Evolutionary conservation across 2,888 invertebrate species (phyloP).

Genomic region (Opisthograptis luteolata): DNA sequence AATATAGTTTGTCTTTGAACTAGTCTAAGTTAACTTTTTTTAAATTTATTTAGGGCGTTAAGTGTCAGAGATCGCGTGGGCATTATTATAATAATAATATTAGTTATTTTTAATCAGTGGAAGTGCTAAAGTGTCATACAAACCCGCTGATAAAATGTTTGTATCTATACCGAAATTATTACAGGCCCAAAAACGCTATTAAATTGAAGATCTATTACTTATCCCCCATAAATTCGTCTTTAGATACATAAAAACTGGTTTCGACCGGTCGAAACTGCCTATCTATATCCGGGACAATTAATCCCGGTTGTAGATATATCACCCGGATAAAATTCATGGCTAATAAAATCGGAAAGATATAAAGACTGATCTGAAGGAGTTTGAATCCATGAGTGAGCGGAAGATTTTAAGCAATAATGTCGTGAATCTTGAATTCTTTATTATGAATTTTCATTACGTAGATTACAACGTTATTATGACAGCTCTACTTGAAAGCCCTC

Average conservation of each 20-base stretch:
- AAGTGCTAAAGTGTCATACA: too few relatives aligned
- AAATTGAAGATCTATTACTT: slow-evolving; percentile 16
- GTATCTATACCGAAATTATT: background rate
- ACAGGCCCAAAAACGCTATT: slow-evolving; percentile 8
- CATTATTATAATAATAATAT: too few relatives aligned
- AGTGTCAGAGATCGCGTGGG: too few relatives aligned
- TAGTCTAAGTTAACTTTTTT: too few relatives aligned
- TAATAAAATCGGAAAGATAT: slow-evolving; percentile 9
- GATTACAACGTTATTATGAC: too few relatives aligned
- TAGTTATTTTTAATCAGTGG: too few relatives aligned
- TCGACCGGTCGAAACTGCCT: slow-evolving; percentile 6
- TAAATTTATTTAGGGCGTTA: too few relatives aligned
- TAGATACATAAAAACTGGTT: slow-evolving; percentile 23
- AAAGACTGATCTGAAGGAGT: slow-evolving; percentile 1
- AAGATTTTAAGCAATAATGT: background rate
- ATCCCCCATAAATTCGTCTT: slow-evolving; percentile 24
- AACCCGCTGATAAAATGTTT: background rate
- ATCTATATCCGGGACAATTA: slow-evolving; percentile 7
- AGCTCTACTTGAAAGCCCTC: too few relatives aligned
- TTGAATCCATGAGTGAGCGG: background rate
- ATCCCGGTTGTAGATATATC: slow-evolving; percentile 13
- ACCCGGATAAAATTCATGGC: slow-evolving; percentile 6
- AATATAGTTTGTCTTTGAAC: too few relatives aligned
- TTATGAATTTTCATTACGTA: too few relatives aligned
- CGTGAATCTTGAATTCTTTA: too few relatives aligned